Base-by-base conservation (phyloP, 2,888 invertebrate genomes). In the Trimorus sp. region DNA sequence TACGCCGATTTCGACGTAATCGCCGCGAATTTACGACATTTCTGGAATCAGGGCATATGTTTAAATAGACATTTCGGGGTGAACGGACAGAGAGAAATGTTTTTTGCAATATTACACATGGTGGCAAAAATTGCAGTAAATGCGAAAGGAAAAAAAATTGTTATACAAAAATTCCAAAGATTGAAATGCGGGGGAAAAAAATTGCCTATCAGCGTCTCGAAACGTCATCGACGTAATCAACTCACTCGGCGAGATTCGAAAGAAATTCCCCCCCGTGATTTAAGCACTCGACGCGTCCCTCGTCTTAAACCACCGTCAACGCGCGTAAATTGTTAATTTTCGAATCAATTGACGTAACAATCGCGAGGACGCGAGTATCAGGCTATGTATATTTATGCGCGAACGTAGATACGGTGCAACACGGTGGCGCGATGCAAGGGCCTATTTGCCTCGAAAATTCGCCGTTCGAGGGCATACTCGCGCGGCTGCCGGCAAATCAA, bases 361-460 rank as follows among this genome's bases (percentile, higher is more conserved):
- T 79, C 49, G 79, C 70, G 66, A 82, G 63, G 54, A 75, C 62
- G 69, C 58, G 59, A 49, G 45, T 51, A 77, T 42, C 16, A 70
- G 59, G 51, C 45, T 66, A 84, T 82, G 82, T 60, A 83, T 85
- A 84, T 83, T 83, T 78, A 83, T 83, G 83, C 82, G 68, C 51
- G 76, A 62, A 76, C 74, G 74, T 45, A 80, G 16, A 26, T 2
- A 36, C 71, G 68, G 85, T 85, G 85, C 85, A 86, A 84, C 84
- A 83, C 85, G 85, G 75, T 63, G 70, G 84, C 83, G 86, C 85
- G 85, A 79, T 79, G 84, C 75, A 81, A 81, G 85, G 77, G 85
- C 86, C 85, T 86, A 90, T 90, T 90, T 90, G 89, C 88, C 86
- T 90, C 74, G 86, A 89, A 89, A 90, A 90, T 90, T 84, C 66